phyloP scores from a whole-genome alignment of 2,888 invertebrate genomes.

The Drosophila histrio region DNA sequence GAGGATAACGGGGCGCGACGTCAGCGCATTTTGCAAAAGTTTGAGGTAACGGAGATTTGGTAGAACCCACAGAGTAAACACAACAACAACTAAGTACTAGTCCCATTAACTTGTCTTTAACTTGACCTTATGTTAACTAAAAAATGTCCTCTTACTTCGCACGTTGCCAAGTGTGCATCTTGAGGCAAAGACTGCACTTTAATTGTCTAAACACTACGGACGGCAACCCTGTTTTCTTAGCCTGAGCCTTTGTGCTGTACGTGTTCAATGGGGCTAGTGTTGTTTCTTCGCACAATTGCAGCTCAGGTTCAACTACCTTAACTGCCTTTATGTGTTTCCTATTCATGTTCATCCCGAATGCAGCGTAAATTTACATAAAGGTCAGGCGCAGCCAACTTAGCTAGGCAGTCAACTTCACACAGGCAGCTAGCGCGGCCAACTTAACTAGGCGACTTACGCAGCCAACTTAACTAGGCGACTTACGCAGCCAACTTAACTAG shows the following conservation, averaged over 20 bases:
- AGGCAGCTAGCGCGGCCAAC: neutral
- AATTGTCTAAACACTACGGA: conserved; percentile 45
- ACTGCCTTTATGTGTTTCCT: neutral
- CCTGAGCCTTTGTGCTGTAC: conserved; percentile 44
- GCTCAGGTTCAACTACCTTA: conserved; percentile 53
- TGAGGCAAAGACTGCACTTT: conserved; percentile 48
- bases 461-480: conserved; percentile 6
- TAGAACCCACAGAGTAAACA: conserved; percentile 48
- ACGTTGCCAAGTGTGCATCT: conserved; percentile 37
- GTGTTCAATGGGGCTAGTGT: conserved; percentile 77
- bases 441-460: neutral
- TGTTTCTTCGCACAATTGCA: neutral
- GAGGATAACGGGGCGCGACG: conserved; percentile 80
- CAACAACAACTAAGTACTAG: neutral
- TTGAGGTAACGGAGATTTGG: conserved; percentile 83
- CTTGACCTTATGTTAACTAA: conserved; percentile 60
- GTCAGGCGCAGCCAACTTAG: conserved; percentile 5
- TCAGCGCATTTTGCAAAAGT: conserved; percentile 82
- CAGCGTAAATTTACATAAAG: neutral
- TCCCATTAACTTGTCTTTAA: conserved; percentile 46
- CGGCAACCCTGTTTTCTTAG: neutral
- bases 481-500: neutral
- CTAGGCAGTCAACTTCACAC: neutral
- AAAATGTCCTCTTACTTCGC: neutral
- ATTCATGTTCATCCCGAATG: neutral